These are phyloP conservation scores for Setophaga kirtlandii DNA, from an alignment of 2,113 vertebrate genomes.

Conservation along the genomic window DNA sequence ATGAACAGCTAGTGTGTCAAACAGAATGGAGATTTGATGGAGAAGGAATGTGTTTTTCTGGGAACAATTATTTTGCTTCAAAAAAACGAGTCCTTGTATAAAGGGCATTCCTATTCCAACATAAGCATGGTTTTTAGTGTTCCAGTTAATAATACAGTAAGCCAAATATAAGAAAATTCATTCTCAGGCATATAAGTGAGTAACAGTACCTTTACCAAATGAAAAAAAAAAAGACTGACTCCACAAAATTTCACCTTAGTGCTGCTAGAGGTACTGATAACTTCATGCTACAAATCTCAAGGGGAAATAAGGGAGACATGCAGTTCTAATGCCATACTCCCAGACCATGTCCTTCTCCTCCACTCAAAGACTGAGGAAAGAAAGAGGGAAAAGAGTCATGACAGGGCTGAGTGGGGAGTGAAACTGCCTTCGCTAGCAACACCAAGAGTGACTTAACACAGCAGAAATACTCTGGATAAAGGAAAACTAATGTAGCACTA, in stretches of 20 bases:
- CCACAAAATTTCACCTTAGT: neutral
- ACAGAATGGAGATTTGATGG: neutral
- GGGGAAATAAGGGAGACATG: neutral
- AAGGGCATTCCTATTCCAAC: neutral
- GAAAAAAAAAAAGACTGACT: neutral
- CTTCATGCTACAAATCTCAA: neutral
- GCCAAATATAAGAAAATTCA: neutral
- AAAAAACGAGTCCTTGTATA: neutral
- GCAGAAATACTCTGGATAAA: neutral
- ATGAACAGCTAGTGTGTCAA: neutral
- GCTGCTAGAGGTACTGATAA: neutral
- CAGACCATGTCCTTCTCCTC: neutral
- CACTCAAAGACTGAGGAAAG: neutral
- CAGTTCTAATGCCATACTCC: neutral
- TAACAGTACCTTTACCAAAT: neutral
- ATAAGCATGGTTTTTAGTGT: neutral
- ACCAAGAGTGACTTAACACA: neutral
- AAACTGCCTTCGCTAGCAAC: neutral
- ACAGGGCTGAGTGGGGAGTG: neutral
- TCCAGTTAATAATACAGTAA: neutral
- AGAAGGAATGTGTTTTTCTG: neutral
- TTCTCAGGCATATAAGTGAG: neutral
- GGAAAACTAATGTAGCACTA: neutral
- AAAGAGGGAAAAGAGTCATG: neutral
- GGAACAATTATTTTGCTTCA: neutral